Conservation (phyloP, 2,113 vertebrate species). For the Zosterops hypoxanthus region DNA sequence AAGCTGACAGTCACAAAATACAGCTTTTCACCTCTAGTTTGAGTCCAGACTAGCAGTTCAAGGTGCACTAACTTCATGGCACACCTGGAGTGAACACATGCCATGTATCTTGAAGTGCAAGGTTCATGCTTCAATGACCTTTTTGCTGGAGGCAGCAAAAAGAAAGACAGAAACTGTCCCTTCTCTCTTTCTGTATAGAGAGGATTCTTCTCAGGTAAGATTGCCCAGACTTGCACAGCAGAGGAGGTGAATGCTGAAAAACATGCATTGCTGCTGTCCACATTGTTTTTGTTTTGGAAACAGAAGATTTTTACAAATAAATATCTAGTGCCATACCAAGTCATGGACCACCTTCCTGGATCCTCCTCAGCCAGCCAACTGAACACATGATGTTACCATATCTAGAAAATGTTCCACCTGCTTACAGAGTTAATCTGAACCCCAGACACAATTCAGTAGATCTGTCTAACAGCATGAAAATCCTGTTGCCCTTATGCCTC, state of each 20-base stretch:
- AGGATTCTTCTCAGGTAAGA: neutral
- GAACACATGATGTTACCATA: neutral
- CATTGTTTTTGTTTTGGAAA: neutral
- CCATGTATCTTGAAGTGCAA: neutral
- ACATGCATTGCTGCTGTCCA: neutral
- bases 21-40: neutral
- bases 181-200: neutral
- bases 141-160: neutral
- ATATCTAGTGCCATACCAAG: neutral
- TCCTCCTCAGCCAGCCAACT: neutral
- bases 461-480: constrained; percentile 1
- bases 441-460: neutral
- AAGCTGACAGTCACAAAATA: neutral
- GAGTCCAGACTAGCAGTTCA: neutral
- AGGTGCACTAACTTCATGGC: neutral
- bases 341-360: neutral
- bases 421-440: neutral
- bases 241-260: neutral
- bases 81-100: neutral
- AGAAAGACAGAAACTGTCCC: neutral
- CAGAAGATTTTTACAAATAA: neutral
- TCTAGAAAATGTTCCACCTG: neutral
- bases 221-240: neutral
- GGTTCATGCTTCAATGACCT: neutral
- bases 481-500: neutral